Evolutionary conservation across 1,140 invertebrate species (phyloP), one percentile per base, ranked within the genome.

Genomic region (Hyles vespertilio): DNA sequence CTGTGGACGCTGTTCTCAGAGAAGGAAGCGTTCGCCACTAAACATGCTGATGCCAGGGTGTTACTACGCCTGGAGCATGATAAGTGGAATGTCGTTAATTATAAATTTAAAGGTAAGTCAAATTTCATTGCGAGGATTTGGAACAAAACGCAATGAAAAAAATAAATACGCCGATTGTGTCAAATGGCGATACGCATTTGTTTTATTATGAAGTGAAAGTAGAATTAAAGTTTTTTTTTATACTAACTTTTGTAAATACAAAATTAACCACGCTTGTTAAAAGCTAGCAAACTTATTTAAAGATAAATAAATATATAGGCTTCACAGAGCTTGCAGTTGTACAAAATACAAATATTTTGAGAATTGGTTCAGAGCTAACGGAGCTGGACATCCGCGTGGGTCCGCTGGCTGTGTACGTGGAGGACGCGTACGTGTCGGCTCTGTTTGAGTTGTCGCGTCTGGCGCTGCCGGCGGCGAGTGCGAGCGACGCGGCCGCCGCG

Each of bases 391-490:
- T 82, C 0, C 55, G 63, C 0, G 32, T 79, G 32, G 82, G 84
- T 1, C 77, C 80, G 0, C 59, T 87, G 7, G 74, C 77, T 1
- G 56, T 87, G 22, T 87, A 84, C 62, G 51, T 87, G 4, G 84
- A 87, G 54, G 84, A 87, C 61, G 79, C 74, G 9, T 84, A 74
- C 57, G 70, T 87, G 45, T 66, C 53, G 3, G 70, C 75, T 1
- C 59, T 76, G 3, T 61, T 70, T 10, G 64, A 67, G 5, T 55
- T 84, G 43, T 69, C 51, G 10, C 70, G 67, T 8, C 36, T 78
- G 22, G 56, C 67, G 43, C 5, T 51, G 43, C 47, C 57, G 11
- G 6, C 68, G 0, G 51, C 72, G 8, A 9, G 11, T 10, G 4
- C 40, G 5, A n/a, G n/a, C 1, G 54, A 51, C 7, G 46, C 40